Evolutionary conservation across 2,113 vertebrate genomes (phyloP).

Genomic region (Coracopsis vasa): DNA sequence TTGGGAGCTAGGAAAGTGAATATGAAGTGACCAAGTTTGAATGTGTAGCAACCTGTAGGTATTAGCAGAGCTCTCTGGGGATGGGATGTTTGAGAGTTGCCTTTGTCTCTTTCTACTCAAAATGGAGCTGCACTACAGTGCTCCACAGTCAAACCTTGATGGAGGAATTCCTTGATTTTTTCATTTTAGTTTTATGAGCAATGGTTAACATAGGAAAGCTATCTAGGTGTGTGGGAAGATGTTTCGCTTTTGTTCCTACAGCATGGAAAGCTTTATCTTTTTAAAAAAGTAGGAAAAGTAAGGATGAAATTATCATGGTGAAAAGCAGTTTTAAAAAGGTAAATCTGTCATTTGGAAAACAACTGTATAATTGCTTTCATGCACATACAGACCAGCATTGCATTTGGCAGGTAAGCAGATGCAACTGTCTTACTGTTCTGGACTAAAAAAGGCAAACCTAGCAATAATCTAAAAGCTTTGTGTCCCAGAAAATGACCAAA

Average conservation of each 20-base stretch:
- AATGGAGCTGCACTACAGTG: neutral
- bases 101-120: neutral
- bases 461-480: neutral
- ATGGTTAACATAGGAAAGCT: neutral
- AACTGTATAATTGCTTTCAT: neutral
- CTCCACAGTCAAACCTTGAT: neutral
- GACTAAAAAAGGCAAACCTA: neutral
- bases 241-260: neutral
- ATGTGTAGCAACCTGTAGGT: neutral
- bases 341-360: neutral
- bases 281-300: slow-evolving; percentile 8
- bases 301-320: neutral
- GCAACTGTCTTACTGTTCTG: neutral
- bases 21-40: neutral
- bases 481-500: neutral
- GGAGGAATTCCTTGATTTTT: neutral
- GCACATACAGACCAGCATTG: neutral
- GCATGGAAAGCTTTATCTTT: neutral
- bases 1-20: neutral
- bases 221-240: neutral
- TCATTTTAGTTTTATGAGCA: neutral
- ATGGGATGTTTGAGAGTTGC: neutral
- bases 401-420: neutral
- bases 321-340: neutral
- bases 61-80: neutral